These are phyloP conservation scores for Oryzias sinensis DNA, from an alignment of 2,797 vertebrate genomes.

Conservation along the genomic window DNA sequence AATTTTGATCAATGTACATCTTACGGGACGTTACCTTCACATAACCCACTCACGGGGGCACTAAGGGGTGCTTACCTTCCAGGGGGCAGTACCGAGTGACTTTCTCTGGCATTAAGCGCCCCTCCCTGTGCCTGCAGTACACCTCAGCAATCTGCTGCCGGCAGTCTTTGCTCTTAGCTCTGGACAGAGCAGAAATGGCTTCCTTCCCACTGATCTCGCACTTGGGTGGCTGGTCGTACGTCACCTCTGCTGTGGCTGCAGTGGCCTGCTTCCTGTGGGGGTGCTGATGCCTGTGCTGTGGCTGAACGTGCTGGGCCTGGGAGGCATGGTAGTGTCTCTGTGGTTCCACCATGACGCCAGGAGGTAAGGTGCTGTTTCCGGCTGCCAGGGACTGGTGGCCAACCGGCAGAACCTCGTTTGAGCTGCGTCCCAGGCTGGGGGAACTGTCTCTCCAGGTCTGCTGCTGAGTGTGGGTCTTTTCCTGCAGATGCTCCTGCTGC, in stretches of 20 bases:
- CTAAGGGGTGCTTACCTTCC: conserved; percentile 71
- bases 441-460: conserved; percentile 75
- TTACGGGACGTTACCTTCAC: background rate
- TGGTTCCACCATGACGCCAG: conserved; percentile 22
- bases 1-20: too few species aligned
- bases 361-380: conserved; percentile 45
- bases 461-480: conserved; percentile 81
- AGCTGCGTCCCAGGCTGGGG: conserved; percentile 73
- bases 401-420: conserved; percentile 79
- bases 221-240: conserved; percentile 84
- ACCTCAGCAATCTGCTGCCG: conserved; percentile 89
- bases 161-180: conserved; percentile 89
- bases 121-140: conserved; percentile 91
- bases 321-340: conserved; percentile 44
- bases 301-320: conserved; percentile 58
- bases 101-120: conserved; percentile 91
- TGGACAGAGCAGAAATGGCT: conserved; percentile 90
- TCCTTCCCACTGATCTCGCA: conserved; percentile 97
- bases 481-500: conserved; percentile 82
- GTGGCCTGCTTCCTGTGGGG: conserved; percentile 62
- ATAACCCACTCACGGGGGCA: conserved; percentile 20
- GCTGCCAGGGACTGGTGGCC: conserved; percentile 41
- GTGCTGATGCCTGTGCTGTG: conserved; percentile 69
- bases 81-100: conserved; percentile 90
- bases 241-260: conserved; percentile 76